Evolutionary conservation across 2,888 invertebrate species (phyloP).

Genomic region (Tridacna gigas): DNA sequence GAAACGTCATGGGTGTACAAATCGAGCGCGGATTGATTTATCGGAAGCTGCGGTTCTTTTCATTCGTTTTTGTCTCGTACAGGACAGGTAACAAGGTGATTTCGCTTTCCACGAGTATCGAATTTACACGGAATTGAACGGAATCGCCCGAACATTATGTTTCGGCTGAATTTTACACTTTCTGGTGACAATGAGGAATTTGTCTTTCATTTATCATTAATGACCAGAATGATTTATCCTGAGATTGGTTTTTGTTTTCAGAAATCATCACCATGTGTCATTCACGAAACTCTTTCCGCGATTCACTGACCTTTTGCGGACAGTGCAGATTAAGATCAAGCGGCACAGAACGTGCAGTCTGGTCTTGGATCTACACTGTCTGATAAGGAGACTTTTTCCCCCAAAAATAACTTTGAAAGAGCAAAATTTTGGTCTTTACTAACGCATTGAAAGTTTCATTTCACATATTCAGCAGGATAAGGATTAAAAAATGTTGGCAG

Average conservation of each 20-base stretch:
- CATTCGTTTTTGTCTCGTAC: conserved; percentile 33
- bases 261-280: too few relatives aligned
- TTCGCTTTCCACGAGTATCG: conserved; percentile 62
- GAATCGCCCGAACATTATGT: conserved; percentile 29
- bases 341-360: too few relatives aligned
- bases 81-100: conserved; percentile 40
- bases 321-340: too few relatives aligned
- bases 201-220: conserved; percentile 19
- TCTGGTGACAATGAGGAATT: conserved; percentile 19
- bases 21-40: conserved; percentile 54
- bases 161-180: neutral
- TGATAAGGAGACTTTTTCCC: too few relatives aligned
- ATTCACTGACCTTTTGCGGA: too few relatives aligned
- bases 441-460: too few relatives aligned
- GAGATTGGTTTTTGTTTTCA: neutral
- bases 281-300: too few relatives aligned
- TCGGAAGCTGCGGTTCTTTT: conserved; percentile 41
- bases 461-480: too few relatives aligned
- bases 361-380: too few relatives aligned
- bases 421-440: too few relatives aligned
- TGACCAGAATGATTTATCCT: conserved; percentile 10
- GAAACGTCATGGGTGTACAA: conserved; percentile 43
- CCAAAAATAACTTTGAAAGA: too few relatives aligned
- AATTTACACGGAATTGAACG: conserved; percentile 38
- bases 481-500: too few relatives aligned